phyloP scores from a whole-genome alignment of 2,113 vertebrate genomes.

The Electrona antarctica region DNA sequence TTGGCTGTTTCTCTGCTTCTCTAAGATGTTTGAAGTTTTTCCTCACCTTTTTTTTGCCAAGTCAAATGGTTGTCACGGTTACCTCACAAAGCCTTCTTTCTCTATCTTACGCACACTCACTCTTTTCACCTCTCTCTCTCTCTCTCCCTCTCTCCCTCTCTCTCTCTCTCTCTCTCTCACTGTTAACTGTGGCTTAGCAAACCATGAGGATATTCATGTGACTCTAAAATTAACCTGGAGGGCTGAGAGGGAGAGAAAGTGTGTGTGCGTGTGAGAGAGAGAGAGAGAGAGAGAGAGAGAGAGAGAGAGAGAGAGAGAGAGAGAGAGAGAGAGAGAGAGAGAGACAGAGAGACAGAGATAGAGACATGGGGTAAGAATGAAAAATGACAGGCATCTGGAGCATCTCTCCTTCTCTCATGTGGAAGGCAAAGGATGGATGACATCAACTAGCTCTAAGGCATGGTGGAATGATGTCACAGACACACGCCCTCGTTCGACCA shows the following conservation, averaged over 20 bases:
- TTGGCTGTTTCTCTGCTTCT: slow-evolving; percentile 29
- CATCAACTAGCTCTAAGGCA: slow-evolving; percentile 30
- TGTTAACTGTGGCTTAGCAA: slow-evolving; percentile 29
- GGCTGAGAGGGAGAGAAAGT: background rate
- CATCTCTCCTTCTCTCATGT: background rate
- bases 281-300: background rate
- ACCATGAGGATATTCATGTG: slow-evolving; percentile 65
- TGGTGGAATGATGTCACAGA: slow-evolving; percentile 37
- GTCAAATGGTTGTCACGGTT: slow-evolving; percentile 56
- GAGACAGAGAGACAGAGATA: background rate
- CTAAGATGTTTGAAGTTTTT: slow-evolving; percentile 41
- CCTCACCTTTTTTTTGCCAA: slow-evolving; percentile 14
- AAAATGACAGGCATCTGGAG: slow-evolving; percentile 23
- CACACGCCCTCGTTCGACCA: slow-evolving; percentile 24
- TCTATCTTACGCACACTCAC: slow-evolving; percentile 25
- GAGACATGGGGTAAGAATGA: slow-evolving; percentile 30
- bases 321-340: background rate
- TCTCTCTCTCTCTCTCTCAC: slow-evolving; percentile 16
- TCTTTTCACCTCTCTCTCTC: slow-evolving; percentile 26
- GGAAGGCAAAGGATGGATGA: slow-evolving; percentile 25
- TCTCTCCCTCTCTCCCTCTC: background rate
- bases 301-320: background rate
- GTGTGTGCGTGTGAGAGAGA: slow-evolving; percentile 14
- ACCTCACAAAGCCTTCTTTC: slow-evolving; percentile 71
- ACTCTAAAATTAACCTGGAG: slow-evolving; percentile 45